A percentile compares a stretch with the other conserved stretches of the same genome.
These are phyloP conservation scores for Gracilinanus agilis DNA, from an alignment of 2,113 vertebrate genomes.

Conservation along the genomic window DNA sequence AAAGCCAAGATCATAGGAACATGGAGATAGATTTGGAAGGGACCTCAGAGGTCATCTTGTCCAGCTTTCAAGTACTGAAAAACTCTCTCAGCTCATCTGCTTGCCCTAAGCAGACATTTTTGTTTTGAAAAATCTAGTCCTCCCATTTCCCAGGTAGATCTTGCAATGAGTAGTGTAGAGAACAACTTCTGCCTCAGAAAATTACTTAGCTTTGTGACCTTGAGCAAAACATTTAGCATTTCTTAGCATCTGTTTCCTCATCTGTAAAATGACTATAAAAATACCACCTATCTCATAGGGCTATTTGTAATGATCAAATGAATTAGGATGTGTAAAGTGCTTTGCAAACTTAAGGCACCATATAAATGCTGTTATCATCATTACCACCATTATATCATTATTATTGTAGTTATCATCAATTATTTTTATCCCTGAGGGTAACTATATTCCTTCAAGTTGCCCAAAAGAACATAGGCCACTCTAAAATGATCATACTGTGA, in stretches of 20 bases:
- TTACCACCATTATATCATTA: no score
- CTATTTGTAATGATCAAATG: not conserved
- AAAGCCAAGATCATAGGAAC: not conserved
- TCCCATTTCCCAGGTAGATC: not conserved
- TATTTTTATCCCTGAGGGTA: not conserved
- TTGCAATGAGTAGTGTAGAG: not conserved
- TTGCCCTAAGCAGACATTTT: not conserved
- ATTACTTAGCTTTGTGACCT: not conserved
- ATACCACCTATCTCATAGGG: not conserved
- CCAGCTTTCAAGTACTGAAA: not conserved
- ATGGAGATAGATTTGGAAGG: not conserved
- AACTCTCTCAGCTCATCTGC: not conserved
- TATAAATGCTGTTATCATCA: not conserved
- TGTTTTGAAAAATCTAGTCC: not conserved
- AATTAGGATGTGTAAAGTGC: not conserved
- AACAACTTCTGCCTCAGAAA: not conserved
- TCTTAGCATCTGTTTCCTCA: not conserved
- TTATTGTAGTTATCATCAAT: not conserved
- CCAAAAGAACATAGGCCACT: not conserved
- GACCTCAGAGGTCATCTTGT: not conserved
- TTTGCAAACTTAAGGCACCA: not conserved
- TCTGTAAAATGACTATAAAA: not conserved
- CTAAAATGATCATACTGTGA: not conserved
- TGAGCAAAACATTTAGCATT: not conserved
- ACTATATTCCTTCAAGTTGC: not conserved